phyloP scores from a whole-genome alignment of 2,797 vertebrate species.

The Erethizon dorsatum region DNA sequence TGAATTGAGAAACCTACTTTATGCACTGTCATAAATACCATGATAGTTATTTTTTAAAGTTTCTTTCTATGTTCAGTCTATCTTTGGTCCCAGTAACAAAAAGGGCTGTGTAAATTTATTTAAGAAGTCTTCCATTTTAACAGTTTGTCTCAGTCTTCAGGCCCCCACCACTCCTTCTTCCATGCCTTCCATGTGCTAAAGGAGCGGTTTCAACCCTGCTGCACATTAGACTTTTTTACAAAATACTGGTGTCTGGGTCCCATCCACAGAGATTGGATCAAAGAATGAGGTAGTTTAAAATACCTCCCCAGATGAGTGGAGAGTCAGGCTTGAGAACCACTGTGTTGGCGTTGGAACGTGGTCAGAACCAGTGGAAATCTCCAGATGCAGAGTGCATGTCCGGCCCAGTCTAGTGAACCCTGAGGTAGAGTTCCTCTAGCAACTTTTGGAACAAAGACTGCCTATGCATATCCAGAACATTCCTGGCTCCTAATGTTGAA shows the following conservation, averaged over 20 bases:
- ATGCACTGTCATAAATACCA: not conserved
- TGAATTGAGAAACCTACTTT: not conserved
- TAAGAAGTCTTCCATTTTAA: not conserved
- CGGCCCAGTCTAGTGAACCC: not conserved
- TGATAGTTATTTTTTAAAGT: not conserved
- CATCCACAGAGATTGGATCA: not conserved
- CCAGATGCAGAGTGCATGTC: not conserved
- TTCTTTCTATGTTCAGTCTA: not conserved
- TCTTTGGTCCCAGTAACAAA: conserved; percentile 34
- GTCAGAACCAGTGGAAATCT: not conserved
- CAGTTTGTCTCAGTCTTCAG: not conserved
- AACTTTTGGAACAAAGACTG: conserved; percentile 26
- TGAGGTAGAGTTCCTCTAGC: not conserved
- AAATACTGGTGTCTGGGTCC: not conserved
- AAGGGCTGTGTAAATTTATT: not conserved
- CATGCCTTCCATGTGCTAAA: not conserved
- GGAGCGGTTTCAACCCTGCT: not conserved
- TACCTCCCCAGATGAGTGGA: not conserved
- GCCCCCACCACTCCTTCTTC: not conserved
- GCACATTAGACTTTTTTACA: not conserved
- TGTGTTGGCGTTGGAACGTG: not conserved
- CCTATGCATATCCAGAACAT: not conserved
- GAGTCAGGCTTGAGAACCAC: not conserved
- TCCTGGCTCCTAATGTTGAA: not conserved
- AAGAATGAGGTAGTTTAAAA: not conserved